phyloP scores from a whole-genome alignment of 1,140 invertebrate genomes.

The Anastrepha ludens region DNA sequence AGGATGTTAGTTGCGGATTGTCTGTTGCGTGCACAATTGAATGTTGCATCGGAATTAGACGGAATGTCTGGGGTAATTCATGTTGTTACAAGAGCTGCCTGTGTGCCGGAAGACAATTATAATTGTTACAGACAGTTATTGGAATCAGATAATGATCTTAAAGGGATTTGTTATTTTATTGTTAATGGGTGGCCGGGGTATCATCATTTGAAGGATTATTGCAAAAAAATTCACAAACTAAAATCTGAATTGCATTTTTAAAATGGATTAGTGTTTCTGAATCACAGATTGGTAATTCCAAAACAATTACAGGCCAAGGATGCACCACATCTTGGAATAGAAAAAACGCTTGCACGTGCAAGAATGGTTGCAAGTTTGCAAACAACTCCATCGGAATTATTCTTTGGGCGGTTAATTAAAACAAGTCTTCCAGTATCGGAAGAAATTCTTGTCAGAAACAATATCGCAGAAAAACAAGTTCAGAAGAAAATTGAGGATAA shows the following conservation, averaged over 20 bases:
- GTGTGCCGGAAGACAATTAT: constrained; percentile 49
- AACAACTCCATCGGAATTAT: too few relatives aligned
- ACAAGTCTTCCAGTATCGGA: too few relatives aligned
- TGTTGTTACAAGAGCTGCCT: constrained; percentile 26
- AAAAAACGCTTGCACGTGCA: constrained; percentile 53
- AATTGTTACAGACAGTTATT: not conserved
- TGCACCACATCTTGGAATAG: constrained; percentile 53
- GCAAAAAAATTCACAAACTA: not conserved
- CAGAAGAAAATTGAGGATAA: too few relatives aligned
- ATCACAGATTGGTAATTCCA: constrained; percentile 53
- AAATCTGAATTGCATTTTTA: constrained; percentile 52
- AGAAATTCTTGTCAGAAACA: too few relatives aligned
- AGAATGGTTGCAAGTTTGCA: not conserved
- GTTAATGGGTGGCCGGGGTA: constrained; percentile 31
- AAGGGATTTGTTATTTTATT: constrained; percentile 34
- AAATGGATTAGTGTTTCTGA: constrained; percentile 55
- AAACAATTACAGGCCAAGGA: constrained; percentile 30
- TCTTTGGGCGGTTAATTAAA: too few relatives aligned
- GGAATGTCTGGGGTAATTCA: constrained; percentile 58
- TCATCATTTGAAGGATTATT: not conserved
- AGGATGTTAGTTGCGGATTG: constrained; percentile 57
- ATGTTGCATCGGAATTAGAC: constrained; percentile 25
- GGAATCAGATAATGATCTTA: constrained; percentile 6
- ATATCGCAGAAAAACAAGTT: too few relatives aligned
- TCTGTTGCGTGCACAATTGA: constrained; percentile 56